These are phyloP conservation scores for Antennarius maculatus DNA, from an alignment of 2,797 vertebrate genomes.

Conservation along the genomic window DNA sequence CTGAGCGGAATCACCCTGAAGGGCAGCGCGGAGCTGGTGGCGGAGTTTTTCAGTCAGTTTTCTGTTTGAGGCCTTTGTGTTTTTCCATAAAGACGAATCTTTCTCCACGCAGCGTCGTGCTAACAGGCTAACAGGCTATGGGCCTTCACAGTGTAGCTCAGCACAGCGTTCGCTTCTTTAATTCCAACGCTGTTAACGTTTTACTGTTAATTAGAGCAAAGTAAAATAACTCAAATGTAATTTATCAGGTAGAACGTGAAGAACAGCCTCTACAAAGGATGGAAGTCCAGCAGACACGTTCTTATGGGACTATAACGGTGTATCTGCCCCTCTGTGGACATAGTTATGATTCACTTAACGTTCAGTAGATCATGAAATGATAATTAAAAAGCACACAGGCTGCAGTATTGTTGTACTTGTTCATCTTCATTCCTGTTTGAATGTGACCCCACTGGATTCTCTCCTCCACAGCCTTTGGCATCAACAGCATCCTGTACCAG, in stretches of 20 bases:
- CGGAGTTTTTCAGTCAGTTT: conserved; percentile 94
- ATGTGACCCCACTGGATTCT: no score
- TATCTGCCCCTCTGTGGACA: conserved; percentile 2
- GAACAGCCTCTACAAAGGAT: no score
- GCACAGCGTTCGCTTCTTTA: no score
- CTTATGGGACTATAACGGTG: not conserved
- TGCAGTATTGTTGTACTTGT: no score
- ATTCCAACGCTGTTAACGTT: no score
- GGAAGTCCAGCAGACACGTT: conserved; percentile 12
- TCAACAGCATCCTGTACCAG: conserved; percentile 98
- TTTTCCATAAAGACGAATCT: not conserved
- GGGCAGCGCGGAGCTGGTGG: conserved; percentile 91
- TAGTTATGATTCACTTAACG: no score
- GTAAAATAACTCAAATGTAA: not conserved
- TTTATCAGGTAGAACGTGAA: no score
- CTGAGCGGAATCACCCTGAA: conserved; percentile 89
- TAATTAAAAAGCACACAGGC: not conserved
- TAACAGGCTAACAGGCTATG: no score
- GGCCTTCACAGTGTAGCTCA: no score
- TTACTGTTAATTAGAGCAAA: no score
- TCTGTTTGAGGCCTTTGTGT: rapidly evolving
- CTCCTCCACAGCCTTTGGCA: conserved; percentile 87
- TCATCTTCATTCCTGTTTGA: rapidly evolving
- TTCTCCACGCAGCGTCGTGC: not conserved
- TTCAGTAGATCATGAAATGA: not conserved